Evolutionary conservation across 2,888 invertebrate species (phyloP).

Genomic region (Epistrophe grossulariae): DNA sequence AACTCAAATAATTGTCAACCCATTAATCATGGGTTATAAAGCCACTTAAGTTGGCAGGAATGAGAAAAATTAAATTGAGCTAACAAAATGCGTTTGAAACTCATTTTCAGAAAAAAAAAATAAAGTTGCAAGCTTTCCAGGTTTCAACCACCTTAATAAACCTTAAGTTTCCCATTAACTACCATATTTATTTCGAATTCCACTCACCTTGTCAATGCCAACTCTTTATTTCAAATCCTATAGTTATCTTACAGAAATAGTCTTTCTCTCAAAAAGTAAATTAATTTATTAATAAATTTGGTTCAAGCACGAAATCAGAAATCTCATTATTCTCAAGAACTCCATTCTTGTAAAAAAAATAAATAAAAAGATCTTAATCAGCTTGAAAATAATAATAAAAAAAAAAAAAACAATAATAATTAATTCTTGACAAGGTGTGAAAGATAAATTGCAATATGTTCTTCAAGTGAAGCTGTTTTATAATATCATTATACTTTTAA

Average conservation of each 20-base stretch:
- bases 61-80: no score
- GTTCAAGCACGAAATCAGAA: neutral
- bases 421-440: constrained; percentile 14
- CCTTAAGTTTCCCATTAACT: no score
- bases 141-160: no score
- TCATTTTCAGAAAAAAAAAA: no score
- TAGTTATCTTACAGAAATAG: neutral
- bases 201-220: neutral
- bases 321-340: neutral
- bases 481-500: neutral
- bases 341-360: neutral
- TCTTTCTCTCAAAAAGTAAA: neutral
- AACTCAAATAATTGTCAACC: no score
- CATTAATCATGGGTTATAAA: no score
- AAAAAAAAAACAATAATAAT: neutral
- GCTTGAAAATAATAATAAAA: neutral
- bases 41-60: no score
- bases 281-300: constrained; percentile 5
- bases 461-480: neutral
- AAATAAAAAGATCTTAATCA: neutral
- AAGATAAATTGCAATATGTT: constrained; percentile 10
- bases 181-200: neutral
- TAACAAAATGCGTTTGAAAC: no score
- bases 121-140: no score
- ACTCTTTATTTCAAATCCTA: neutral